Evolutionary conservation across 2,113 vertebrate species (phyloP), one percentile per base, ranked within the genome.

Genomic region (Junco hyemalis): DNA sequence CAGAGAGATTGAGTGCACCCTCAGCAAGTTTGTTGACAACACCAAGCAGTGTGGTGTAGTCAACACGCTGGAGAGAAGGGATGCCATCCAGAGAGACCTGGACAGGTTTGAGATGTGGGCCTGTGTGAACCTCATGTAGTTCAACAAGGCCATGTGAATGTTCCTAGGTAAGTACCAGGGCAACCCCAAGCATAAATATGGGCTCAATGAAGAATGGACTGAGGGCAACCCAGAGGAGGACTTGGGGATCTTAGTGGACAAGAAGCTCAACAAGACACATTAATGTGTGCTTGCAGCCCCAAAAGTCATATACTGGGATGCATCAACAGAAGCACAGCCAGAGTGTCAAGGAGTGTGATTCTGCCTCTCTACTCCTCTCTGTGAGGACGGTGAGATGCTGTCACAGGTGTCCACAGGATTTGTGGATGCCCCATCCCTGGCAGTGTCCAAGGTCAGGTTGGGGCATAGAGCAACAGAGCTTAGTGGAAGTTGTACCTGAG

Each of bases 141-240:
- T 23, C 19, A 66, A 20, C 10, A 59, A n/a, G 11, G 15, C 36
- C 33, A 66, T 11, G 22, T 28, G 26, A 36, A 59, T 51, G 15
- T 16, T 73, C 36, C 23, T 59, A 8, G 6, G 28, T 23, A 21
- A 51, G 33, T 12, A 36, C 44, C 45, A 29, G 24, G 28, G 20
- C 15, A 68, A 60, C 1, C 2, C 1, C 38, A 45, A 60, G 28
- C 28, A 51, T 19, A 38, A 51, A 51, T 38, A 28, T 0, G 5
- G 38, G 5, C 4, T 51, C 51, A 44, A 44, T 65, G 18, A 64
- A 66, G 26, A 88, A 59, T 9, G 26, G 36, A 24, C 33, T 51
- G 28, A 59, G 8, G 29, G 19, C 8, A 59, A 5, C 10, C 5
- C 44, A 21, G 36, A 66, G 8, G 33, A 33, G 16, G 8, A 51